These are phyloP conservation scores for Carduelis carduelis DNA, from an alignment of 2,797 vertebrate genomes.

Conservation along the genomic window DNA sequence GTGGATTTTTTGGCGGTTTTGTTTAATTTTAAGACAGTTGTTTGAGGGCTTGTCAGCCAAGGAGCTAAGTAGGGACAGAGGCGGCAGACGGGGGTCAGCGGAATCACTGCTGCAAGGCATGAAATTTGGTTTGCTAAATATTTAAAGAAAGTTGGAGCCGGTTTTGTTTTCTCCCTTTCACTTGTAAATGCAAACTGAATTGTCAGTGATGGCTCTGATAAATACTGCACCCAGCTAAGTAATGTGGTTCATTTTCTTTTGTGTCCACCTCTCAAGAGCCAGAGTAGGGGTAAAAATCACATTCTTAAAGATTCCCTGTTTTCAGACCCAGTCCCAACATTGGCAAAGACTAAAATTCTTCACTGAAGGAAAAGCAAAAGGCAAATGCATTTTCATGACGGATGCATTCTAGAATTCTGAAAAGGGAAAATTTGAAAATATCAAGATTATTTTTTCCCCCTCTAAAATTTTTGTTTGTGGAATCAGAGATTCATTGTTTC, in stretches of 20 bases:
- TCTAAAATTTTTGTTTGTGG: background rate
- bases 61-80: conserved; percentile 21
- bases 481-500: background rate
- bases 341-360: background rate
- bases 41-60: conserved; percentile 21
- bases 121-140: conserved; percentile 63
- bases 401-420: background rate
- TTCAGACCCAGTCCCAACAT: background rate
- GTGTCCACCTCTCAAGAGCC: conserved; percentile 12
- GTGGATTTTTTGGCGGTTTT: background rate
- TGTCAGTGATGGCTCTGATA: conserved; percentile 62
- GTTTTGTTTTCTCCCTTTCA: conserved; percentile 63
- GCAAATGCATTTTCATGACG: background rate
- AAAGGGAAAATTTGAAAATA: background rate
- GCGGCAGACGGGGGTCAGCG: background rate
- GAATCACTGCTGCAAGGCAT: conserved; percentile 47
- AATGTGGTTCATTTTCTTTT: conserved; percentile 49
- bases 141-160: conserved; percentile 57
- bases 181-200: conserved; percentile 57
- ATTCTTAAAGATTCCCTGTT: background rate
- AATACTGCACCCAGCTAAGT: conserved; percentile 58
- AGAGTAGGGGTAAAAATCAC: conserved; percentile 17
- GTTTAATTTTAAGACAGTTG: background rate
- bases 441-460: background rate
- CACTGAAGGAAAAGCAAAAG: background rate